Evolutionary conservation across 2,888 invertebrate genomes (phyloP), one percentile per base, ranked within the genome.

Genomic region (Spisula solida): DNA sequence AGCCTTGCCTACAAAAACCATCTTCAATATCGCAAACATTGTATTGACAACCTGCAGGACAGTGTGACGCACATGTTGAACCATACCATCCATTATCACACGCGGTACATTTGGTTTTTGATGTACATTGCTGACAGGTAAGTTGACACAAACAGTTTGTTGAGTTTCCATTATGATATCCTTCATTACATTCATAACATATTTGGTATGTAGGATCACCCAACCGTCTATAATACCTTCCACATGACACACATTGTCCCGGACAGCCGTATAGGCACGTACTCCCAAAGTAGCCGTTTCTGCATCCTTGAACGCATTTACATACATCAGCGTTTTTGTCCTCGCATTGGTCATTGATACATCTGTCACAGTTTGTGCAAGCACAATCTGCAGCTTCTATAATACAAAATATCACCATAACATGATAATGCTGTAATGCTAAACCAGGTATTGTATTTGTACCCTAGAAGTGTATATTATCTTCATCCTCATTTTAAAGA

Each of bases 141-240:
- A 18, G 10, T 34, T 31, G 75, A 75, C 75, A 75, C 20, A 16
- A 1, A 75, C 75, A 75, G 18, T 75, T 75, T 75, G 75, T 75
- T 75, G 34, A 75, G 2, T 18, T 75, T 75, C 75, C 75, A 31
- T 75, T 75, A 75, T 75, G 34, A 75, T 75, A 75, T 34, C 75
- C 75, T 8, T 75, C 75, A 16, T 0, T 31, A 34, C 75, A 75
- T 75, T 75, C 75, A 34, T 75, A 75, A 34, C 75, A 75, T 34
- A 75, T 75, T 0, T 75, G 14, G 31, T 75, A 34, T 18, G 75
- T 75, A 1, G 75, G 16, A 31, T 75, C 16, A 34, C 8, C 18
- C 14, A 16, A 0, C 31, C 1, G 1, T 75, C 75, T 34, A 31
- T 75, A 75, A 2, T 75, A 1, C 31, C 75, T 75, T 75, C 75